Evolutionary conservation across 92 coral and sea anemone species (phyloP).

Genomic region (Porites divaricata): DNA sequence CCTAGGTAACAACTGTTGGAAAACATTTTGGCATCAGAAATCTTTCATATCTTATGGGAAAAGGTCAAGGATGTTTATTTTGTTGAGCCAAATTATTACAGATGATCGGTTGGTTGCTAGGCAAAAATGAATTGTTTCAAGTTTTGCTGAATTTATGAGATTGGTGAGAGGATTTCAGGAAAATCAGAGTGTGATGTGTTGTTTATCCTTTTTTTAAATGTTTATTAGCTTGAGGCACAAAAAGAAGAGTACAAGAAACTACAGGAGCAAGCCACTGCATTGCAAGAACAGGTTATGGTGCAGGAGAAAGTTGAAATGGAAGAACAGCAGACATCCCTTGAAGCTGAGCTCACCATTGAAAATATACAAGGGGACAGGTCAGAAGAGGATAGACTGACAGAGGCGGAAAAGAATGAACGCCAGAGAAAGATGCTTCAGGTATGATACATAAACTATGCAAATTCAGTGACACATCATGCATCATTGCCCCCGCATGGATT

Average conservation of each 20-base stretch:
- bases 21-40: no score
- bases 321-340: constrained; percentile 10
- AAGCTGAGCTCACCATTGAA: constrained; percentile 25
- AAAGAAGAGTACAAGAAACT: constrained; percentile 53
- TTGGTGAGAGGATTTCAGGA: no score
- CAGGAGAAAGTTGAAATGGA: constrained; percentile 51
- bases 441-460: background rate
- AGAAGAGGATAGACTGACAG: constrained; percentile 67
- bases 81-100: no score
- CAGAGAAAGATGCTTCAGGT: constrained; percentile 50
- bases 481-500: no score
- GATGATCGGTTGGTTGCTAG: no score
- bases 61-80: no score
- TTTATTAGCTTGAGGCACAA: constrained; percentile 37
- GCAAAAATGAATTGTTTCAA: no score
- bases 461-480: background rate
- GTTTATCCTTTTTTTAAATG: background rate
- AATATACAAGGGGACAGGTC: constrained; percentile 52
- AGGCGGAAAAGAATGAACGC: constrained; percentile 56
- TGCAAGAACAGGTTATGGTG: constrained; percentile 49
- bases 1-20: no score
- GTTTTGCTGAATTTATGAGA: no score
- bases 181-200: background rate
- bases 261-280: constrained; percentile 43
- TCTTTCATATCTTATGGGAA: no score